Evolutionary conservation across 2,888 invertebrate species (phyloP).

Genomic region (Torymus tubicola): DNA sequence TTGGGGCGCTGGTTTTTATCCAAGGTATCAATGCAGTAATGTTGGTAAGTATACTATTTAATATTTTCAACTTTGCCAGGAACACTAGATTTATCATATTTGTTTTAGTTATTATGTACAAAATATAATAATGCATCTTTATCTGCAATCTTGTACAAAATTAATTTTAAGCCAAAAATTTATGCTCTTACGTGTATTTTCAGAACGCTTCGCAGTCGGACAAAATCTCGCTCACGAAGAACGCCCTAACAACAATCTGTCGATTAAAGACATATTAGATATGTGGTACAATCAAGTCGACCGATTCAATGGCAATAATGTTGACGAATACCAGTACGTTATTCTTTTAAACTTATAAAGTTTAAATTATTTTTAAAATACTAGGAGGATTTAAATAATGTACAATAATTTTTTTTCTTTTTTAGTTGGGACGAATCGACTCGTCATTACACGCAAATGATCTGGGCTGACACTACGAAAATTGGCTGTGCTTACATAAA

Average conservation of each 20-base stretch:
- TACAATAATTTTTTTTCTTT: too few relatives aligned
- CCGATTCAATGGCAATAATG: slow-evolving; percentile 60
- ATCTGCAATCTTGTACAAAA: too few relatives aligned
- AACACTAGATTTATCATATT: too few relatives aligned
- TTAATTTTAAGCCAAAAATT: too few relatives aligned
- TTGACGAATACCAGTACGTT: slow-evolving; percentile 20
- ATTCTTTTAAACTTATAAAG: too few relatives aligned
- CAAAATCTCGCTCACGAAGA: slow-evolving; percentile 72
- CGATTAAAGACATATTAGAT: slow-evolving; percentile 56
- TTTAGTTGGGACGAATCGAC: slow-evolving; percentile 17
- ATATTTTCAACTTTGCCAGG: too few relatives aligned
- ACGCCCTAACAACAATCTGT: not conserved
- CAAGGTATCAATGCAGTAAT: slow-evolving; percentile 69
- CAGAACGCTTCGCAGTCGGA: slow-evolving; percentile 71
- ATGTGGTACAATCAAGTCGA: slow-evolving; percentile 74
- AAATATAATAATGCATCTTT: too few relatives aligned
- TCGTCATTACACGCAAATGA: slow-evolving; percentile 76
- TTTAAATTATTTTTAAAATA: too few relatives aligned
- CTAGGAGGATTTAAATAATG: too few relatives aligned
- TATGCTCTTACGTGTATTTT: slow-evolving; percentile 15
- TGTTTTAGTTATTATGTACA: too few relatives aligned
- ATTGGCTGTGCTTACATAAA: slow-evolving; percentile 77
- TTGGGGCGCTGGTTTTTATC: slow-evolving; percentile 65
- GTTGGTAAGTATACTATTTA: slow-evolving; percentile 62
- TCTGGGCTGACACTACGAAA: slow-evolving; percentile 74